Evolutionary conservation across 2,888 invertebrate genomes (phyloP).

Genomic region (Ochropleura plecta): DNA sequence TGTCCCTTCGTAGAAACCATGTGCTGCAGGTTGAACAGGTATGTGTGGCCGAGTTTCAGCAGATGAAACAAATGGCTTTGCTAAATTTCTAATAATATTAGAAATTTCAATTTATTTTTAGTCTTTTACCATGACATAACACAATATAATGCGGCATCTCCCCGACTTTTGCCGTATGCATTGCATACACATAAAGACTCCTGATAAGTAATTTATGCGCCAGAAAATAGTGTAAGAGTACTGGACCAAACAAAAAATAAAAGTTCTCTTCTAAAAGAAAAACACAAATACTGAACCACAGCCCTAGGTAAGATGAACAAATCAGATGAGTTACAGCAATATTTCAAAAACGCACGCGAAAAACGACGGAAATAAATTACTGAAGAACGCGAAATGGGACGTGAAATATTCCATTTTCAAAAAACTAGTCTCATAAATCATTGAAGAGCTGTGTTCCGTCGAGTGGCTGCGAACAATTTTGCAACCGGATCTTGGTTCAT

Average conservation of each 20-base stretch:
- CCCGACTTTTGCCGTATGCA: not conserved
- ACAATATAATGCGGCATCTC: too few species aligned
- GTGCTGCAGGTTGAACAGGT: too few species aligned
- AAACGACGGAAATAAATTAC: slow-evolving; percentile 7
- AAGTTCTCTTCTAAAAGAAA: not conserved
- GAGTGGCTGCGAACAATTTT: slow-evolving; percentile 29
- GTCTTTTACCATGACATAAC: not conserved
- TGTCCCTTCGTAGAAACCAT: too few species aligned
- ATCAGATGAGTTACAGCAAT: not conserved
- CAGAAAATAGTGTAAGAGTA: not conserved
- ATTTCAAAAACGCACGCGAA: not conserved
- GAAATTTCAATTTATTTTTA: not conserved
- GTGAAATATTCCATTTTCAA: slow-evolving; percentile 34
- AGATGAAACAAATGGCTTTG: not conserved
- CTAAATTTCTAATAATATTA: too few species aligned
- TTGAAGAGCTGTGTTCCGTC: slow-evolving; percentile 20
- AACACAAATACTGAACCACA: not conserved
- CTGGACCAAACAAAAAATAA: not conserved
- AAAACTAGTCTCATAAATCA: slow-evolving; percentile 45
- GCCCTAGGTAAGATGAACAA: not conserved
- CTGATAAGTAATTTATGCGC: not conserved
- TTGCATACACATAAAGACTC: not conserved
- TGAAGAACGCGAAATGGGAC: slow-evolving; percentile 12
- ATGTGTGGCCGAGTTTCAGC: not conserved
- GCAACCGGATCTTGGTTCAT: slow-evolving; percentile 15